A percentile compares a stretch with the other conserved stretches of the same genome.
Evolutionary conservation across 1,140 invertebrate genomes (phyloP).

Genomic region (Gryon sp.): DNA sequence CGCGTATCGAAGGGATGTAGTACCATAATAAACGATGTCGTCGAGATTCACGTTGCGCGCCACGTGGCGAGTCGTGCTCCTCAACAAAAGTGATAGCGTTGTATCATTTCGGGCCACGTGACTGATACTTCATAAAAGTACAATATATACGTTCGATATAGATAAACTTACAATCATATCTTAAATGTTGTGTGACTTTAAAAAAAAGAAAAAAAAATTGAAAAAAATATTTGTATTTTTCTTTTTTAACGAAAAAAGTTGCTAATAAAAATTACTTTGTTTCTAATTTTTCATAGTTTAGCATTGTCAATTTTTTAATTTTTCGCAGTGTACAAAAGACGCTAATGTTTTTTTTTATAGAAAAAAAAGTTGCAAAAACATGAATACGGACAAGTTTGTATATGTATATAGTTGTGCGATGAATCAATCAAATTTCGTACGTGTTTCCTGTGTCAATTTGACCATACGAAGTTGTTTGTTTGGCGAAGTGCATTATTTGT

Average conservation of each 20-base stretch:
- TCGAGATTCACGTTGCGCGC: slow-evolving; percentile 69
- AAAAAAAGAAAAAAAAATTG: too few relatives aligned
- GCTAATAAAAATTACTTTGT: too few relatives aligned
- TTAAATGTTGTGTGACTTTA: too few relatives aligned
- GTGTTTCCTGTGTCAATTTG: slow-evolving; percentile 73
- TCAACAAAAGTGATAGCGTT: slow-evolving; percentile 73
- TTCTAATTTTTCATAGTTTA: neutral
- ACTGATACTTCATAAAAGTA: slow-evolving; percentile 74
- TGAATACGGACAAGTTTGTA: too few relatives aligned
- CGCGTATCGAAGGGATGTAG: slow-evolving; percentile 59
- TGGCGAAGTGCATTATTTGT: slow-evolving; percentile 75
- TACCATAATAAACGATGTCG: slow-evolving; percentile 69
- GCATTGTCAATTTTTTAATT: too few relatives aligned
- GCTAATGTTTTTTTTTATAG: too few relatives aligned
- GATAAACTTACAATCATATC: too few relatives aligned
- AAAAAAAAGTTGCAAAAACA: too few relatives aligned
- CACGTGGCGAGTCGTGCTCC: slow-evolving; percentile 72
- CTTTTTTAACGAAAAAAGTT: too few relatives aligned
- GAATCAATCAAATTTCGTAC: slow-evolving; percentile 59
- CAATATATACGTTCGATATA: slow-evolving; percentile 67
- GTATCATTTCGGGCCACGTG: slow-evolving; percentile 74
- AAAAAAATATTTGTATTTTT: too few relatives aligned
- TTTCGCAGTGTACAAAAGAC: too few relatives aligned
- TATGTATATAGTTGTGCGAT: too few relatives aligned
- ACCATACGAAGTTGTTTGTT: slow-evolving; percentile 74